Evolutionary conservation across 1,140 invertebrate genomes (phyloP).

Genomic region (Drosophila tsacasi): DNA sequence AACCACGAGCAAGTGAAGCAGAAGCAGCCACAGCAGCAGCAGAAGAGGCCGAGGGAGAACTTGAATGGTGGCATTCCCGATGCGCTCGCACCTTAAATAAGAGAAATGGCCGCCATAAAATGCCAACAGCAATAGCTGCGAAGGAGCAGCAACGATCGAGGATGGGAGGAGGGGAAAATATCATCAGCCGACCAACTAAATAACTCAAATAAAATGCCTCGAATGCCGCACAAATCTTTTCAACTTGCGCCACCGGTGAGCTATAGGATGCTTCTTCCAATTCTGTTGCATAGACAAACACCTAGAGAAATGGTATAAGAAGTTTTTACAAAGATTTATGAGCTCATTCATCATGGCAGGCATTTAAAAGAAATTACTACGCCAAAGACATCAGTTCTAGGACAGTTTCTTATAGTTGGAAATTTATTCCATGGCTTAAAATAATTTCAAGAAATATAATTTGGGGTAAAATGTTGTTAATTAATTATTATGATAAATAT

Average conservation of each 20-base stretch:
- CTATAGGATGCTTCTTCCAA: background rate
- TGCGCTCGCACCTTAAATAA: constrained; percentile 59
- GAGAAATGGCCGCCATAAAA: constrained; percentile 66
- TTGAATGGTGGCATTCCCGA: constrained; percentile 26
- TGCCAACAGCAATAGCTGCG: constrained; percentile 22
- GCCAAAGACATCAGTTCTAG: background rate
- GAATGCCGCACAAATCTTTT: constrained; percentile 76
- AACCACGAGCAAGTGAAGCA: constrained; percentile 7
- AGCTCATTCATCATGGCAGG: background rate
- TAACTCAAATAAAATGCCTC: constrained; percentile 73
- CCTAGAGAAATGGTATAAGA: constrained; percentile 8
- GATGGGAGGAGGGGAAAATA: constrained; percentile 21
- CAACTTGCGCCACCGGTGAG: constrained; percentile 52
- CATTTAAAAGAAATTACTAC: background rate
- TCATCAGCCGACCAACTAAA: constrained; percentile 67
- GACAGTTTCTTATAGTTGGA: background rate
- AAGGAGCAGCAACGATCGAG: constrained; percentile 31
- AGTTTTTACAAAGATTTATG: constrained; percentile 4
- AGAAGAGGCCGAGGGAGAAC: constrained; percentile 3
- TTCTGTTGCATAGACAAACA: constrained; percentile 25
- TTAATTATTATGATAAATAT: background rate
- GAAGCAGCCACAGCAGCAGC: background rate
- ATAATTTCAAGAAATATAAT: background rate
- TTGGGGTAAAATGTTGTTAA: background rate
- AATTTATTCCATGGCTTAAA: background rate